Percentiles rank a stretch among this genome's conserved stretches.
Conservation (phyloP, 1,140 invertebrate genomes). For the Panagrolaimus sp. region DNA sequence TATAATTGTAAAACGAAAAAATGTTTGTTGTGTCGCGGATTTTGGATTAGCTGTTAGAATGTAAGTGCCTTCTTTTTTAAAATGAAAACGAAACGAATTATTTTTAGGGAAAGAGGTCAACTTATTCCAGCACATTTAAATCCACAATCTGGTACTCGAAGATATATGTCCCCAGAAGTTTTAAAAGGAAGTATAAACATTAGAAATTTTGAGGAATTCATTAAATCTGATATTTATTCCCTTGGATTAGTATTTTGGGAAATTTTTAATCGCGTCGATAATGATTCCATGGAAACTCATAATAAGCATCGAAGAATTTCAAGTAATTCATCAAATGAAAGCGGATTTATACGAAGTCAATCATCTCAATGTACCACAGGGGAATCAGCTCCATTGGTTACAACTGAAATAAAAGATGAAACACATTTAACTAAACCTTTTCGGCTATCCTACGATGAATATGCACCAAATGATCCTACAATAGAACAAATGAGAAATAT, state of each 20-base stretch:
- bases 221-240: conserved; percentile 90
- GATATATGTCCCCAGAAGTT: conserved; percentile 89
- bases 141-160: conserved; percentile 55
- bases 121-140: conserved; percentile 46
- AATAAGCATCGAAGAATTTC: no score
- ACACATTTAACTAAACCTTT: neutral
- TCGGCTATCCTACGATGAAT: conserved; percentile 18
- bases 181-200: conserved; percentile 74
- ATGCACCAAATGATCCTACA: conserved; percentile 65
- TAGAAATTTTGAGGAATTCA: conserved; percentile 81
- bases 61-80: conserved; percentile 62
- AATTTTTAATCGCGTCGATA: conserved; percentile 62
- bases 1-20: conserved; percentile 82
- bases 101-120: conserved; percentile 65
- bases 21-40: conserved; percentile 86
- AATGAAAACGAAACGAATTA: conserved; percentile 25
- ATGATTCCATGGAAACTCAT: no score
- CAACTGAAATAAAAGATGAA: neutral
- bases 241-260: conserved; percentile 88
- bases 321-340: no score
- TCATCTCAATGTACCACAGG: no score
- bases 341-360: no score
- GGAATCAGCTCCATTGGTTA: no score
- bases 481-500: conserved; percentile 81
- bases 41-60: conserved; percentile 87